Evolutionary conservation across 2,113 vertebrate genomes (phyloP).

Genomic region (Oriolus oriolus): DNA sequence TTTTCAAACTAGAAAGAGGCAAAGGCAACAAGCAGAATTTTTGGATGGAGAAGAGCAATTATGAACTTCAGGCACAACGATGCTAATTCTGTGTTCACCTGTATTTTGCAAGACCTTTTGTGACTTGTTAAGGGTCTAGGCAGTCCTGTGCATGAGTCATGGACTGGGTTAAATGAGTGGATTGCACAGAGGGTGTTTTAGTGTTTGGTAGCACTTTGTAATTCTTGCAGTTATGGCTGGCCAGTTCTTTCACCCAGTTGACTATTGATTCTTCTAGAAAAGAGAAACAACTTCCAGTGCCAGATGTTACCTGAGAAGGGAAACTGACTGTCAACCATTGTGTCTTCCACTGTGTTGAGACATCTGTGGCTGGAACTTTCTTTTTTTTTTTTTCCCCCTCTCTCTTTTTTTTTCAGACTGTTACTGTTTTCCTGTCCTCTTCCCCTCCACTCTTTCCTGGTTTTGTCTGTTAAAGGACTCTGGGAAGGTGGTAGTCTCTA

Average conservation of each 20-base stretch:
- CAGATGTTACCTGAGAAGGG: not conserved
- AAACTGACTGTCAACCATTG: not conserved
- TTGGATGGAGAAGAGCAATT: not conserved
- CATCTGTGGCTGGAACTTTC: not conserved
- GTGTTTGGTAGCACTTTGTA: not conserved
- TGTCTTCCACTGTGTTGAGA: not conserved
- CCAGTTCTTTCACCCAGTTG: not conserved
- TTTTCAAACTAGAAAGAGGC: not conserved
- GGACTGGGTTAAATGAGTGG: not conserved
- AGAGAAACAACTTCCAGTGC: not conserved
- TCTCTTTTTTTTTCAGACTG: not conserved
- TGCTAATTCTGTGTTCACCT: not conserved
- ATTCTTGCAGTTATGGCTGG: not conserved
- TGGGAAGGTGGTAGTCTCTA: not conserved
- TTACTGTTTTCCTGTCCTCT: not conserved
- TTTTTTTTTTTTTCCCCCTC: fast-evolving
- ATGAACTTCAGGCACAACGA: not conserved
- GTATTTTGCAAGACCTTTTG: not conserved
- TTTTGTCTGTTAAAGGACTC: not conserved
- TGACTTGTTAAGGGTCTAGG: not conserved
- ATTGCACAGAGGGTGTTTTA: not conserved
- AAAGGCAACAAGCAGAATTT: not conserved
- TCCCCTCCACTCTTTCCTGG: not conserved
- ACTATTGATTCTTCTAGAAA: not conserved
- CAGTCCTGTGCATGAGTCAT: not conserved